phyloP scores from a whole-genome alignment of 2,113 vertebrate genomes.

The Mobula birostris region DNA sequence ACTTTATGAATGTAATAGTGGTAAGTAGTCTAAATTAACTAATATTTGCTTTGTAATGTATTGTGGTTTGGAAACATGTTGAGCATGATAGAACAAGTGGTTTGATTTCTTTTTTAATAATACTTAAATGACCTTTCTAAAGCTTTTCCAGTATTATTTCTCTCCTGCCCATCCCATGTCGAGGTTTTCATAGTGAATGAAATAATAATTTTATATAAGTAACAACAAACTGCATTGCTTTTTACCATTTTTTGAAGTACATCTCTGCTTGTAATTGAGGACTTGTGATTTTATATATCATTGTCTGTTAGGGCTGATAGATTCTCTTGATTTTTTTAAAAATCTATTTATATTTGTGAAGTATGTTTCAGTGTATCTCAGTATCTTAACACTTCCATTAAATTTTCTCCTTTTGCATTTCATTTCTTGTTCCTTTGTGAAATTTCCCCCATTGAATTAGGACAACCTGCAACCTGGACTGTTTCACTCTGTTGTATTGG shows the following conservation, averaged over 20 bases:
- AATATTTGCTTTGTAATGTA: too few species aligned
- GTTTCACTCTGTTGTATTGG: not conserved
- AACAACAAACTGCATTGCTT: not conserved
- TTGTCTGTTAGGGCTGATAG: not conserved
- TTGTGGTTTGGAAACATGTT: not conserved
- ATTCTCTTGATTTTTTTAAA: not conserved
- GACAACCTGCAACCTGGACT: too few species aligned
- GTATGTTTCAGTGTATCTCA: not conserved
- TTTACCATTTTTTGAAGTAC: not conserved
- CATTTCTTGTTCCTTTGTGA: not conserved
- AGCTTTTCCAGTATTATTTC: not conserved
- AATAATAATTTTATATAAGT: not conserved
- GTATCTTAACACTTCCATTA: not conserved
- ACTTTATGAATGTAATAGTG: constrained; percentile 83
- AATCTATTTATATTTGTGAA: not conserved
- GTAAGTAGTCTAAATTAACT: constrained; percentile 53
- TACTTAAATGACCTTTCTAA: not conserved
- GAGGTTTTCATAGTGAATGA: not conserved
- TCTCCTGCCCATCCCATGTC: not conserved
- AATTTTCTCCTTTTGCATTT: not conserved
- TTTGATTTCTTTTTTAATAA: not conserved
- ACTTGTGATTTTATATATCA: not conserved
- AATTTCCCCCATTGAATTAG: not conserved
- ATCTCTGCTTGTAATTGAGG: not conserved
- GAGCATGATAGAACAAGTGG: not conserved